A percentile compares a stretch with the other conserved stretches of the same genome.
These are phyloP conservation scores for Argyresthia goedartella DNA, from an alignment of 2,888 invertebrate genomes.

Conservation along the genomic window DNA sequence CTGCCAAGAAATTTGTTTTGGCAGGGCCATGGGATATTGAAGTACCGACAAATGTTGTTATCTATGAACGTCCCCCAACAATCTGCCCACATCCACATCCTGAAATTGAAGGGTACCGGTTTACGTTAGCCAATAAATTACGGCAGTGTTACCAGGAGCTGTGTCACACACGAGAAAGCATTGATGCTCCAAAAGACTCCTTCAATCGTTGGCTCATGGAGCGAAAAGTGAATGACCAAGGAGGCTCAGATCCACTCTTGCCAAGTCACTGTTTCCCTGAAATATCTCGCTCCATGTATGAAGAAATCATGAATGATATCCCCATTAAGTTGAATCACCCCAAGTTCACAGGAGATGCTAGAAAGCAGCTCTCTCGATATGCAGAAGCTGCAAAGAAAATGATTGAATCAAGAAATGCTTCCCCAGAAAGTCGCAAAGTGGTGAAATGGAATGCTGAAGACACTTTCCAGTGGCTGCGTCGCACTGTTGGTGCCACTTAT, in stretches of 20 bases:
- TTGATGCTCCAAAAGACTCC: slow-evolving; percentile 96
- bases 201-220: slow-evolving; percentile 98
- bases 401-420: slow-evolving; percentile 93
- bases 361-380: slow-evolving; percentile 93
- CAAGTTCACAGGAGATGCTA: slow-evolving; percentile 94
- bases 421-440: slow-evolving; percentile 94
- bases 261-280: slow-evolving; percentile 94
- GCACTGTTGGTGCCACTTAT: slow-evolving; percentile 93
- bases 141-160: slow-evolving; percentile 94
- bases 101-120: slow-evolving; percentile 90
- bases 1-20: slow-evolving; percentile 87
- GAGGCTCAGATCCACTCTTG: slow-evolving; percentile 89
- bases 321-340: slow-evolving; percentile 96
- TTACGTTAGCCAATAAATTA: slow-evolving; percentile 85
- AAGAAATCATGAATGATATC: slow-evolving; percentile 98
- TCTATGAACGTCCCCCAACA: slow-evolving; percentile 88
- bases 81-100: slow-evolving; percentile 93
- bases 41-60: slow-evolving; percentile 91
- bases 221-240: slow-evolving; percentile 88
- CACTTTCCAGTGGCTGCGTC: slow-evolving; percentile 94
- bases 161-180: slow-evolving; percentile 91
- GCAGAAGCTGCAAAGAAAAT: slow-evolving; percentile 98
- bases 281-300: slow-evolving; percentile 94
- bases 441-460: slow-evolving; percentile 99
- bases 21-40: slow-evolving; percentile 97